Evolutionary conservation across 1,140 invertebrate genomes (phyloP).

Genomic region (Thaumatotibia leucotreta): DNA sequence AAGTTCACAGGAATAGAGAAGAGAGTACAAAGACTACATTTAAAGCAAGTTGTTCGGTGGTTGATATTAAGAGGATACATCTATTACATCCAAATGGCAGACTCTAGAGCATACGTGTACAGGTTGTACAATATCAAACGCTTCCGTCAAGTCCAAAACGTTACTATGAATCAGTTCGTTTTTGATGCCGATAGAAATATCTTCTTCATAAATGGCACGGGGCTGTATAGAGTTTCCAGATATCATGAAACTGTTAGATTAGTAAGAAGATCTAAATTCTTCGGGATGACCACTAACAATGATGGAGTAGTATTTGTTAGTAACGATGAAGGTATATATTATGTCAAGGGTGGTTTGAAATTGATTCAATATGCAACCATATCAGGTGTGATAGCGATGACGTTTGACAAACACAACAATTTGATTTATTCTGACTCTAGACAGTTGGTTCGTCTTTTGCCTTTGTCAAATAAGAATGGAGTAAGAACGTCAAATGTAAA

Average conservation of each 20-base stretch:
- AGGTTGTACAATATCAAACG: slow-evolving; percentile 35
- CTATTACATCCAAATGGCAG: slow-evolving; percentile 61
- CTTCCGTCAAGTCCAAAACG: slow-evolving; percentile 27
- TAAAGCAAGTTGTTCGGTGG: slow-evolving; percentile 61
- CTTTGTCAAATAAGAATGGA: background rate
- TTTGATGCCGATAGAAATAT: slow-evolving; percentile 48
- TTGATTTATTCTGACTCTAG: background rate
- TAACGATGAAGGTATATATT: background rate
- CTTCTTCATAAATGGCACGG: slow-evolving; percentile 55
- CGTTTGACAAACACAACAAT: background rate
- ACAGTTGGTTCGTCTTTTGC: background rate
- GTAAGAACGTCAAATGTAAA: background rate
- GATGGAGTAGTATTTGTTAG: slow-evolving; percentile 12
- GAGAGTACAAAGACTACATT: slow-evolving; percentile 36
- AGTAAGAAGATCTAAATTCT: slow-evolving; percentile 43
- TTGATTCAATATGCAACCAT: background rate
- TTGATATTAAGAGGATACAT: slow-evolving; percentile 45
- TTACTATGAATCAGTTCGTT: slow-evolving; percentile 51
- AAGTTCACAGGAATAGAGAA: slow-evolving; percentile 40
- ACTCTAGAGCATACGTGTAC: slow-evolving; percentile 46
- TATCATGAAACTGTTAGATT: slow-evolving; percentile 26
- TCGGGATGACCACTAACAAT: slow-evolving; percentile 31
- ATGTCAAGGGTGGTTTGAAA: background rate
- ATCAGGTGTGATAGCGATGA: background rate
- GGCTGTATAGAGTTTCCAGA: slow-evolving; percentile 51